Conservation (phyloP, 2,888 invertebrate genomes). For the Tenthredo notha region DNA sequence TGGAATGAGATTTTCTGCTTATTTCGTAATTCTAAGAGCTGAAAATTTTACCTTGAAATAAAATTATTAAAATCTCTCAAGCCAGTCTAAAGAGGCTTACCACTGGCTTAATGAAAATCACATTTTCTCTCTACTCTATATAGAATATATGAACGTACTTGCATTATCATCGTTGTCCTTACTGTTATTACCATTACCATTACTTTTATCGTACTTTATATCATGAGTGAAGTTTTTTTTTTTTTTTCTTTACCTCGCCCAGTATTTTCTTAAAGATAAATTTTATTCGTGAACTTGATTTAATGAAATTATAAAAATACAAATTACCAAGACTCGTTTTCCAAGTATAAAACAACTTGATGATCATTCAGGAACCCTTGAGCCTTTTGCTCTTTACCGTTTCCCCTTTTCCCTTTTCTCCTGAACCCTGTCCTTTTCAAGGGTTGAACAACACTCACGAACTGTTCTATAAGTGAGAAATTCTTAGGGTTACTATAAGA, state of each 20-base stretch:
- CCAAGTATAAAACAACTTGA: slow-evolving; percentile 3
- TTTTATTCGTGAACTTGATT: neutral
- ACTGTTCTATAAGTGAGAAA: neutral
- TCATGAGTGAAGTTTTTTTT: no score
- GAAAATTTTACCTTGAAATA: neutral
- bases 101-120: slow-evolving; percentile 44
- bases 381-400: no score
- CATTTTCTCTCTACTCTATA: slow-evolving; percentile 8
- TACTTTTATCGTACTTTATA: neutral
- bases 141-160: neutral
- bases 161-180: slow-evolving; percentile 17
- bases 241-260: neutral
- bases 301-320: neutral
- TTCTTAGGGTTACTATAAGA: slow-evolving; percentile 6
- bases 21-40: slow-evolving; percentile 39
- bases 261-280: neutral
- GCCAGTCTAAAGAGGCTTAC: slow-evolving; percentile 33
- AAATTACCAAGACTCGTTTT: neutral
- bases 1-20: slow-evolving; percentile 44
- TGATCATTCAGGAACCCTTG: neutral
- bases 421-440: neutral
- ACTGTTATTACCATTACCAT: neutral
- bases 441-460: neutral
- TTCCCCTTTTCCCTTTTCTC: no score
- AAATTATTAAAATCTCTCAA: slow-evolving; percentile 42